phyloP scores from a whole-genome alignment of 2,888 invertebrate genomes.

The Emesis russula region DNA sequence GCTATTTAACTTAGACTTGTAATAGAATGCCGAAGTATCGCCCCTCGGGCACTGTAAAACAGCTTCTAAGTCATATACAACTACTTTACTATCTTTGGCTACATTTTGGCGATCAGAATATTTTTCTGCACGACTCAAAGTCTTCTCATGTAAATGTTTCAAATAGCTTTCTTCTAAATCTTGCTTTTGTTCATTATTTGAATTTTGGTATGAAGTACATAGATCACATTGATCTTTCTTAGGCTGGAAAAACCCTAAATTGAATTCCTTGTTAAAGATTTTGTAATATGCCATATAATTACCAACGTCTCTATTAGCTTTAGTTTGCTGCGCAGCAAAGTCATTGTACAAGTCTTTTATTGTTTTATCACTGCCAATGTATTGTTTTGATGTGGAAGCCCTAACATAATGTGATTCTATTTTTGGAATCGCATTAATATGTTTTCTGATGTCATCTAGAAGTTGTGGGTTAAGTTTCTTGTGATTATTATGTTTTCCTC shows the following conservation, averaged over 20 bases:
- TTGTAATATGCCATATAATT: background rate
- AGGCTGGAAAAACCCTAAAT: background rate
- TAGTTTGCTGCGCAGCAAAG: background rate
- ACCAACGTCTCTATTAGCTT: background rate
- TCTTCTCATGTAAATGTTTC: background rate
- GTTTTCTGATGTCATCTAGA: slow-evolving; percentile 37
- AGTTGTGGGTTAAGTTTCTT: slow-evolving; percentile 32
- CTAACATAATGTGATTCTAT: slow-evolving; percentile 34
- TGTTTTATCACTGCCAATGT: background rate
- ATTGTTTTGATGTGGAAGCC: background rate
- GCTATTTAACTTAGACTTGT: background rate
- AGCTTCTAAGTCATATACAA: slow-evolving; percentile 27
- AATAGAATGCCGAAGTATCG: background rate
- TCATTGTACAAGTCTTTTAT: background rate
- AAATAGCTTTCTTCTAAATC: background rate
- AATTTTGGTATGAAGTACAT: background rate
- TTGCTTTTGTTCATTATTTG: background rate
- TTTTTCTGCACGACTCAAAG: slow-evolving; percentile 17
- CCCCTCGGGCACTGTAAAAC: background rate
- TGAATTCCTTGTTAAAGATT: background rate
- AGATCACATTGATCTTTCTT: background rate
- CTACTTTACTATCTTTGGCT: slow-evolving; percentile 1
- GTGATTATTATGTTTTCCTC: slow-evolving; percentile 45
- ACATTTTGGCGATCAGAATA: slow-evolving; percentile 12
- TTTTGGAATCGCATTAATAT: background rate